Conservation (phyloP, 2,113 vertebrate species). For the Alethe diademata region DNA sequence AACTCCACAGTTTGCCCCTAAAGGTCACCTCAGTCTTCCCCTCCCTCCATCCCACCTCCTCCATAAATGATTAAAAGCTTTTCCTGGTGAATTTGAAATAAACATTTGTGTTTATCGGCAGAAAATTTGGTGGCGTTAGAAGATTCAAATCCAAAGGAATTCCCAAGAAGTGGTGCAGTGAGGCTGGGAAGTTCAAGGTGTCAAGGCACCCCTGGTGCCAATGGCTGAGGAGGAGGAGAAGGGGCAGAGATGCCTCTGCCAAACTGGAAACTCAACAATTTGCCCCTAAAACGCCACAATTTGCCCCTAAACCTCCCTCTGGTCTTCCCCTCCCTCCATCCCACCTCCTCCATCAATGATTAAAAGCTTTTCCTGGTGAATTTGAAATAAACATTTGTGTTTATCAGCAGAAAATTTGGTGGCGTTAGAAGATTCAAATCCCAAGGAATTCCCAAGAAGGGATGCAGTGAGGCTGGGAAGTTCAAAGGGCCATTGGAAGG, state of each 20-base stretch:
- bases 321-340: not conserved
- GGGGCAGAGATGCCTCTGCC: not conserved
- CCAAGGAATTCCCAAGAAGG: not conserved
- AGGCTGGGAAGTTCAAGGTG: not conserved
- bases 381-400: not conserved
- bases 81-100: rapidly evolving
- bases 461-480: not conserved
- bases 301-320: rapidly evolving
- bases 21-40: rapidly evolving
- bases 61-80: not conserved
- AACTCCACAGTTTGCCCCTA: not conserved
- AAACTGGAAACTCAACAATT: not conserved
- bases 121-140: no score
- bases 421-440: not conserved
- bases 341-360: not conserved
- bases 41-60: no score
- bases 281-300: not conserved
- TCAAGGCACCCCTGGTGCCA: rapidly evolving
- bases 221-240: no score
- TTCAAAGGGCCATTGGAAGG: no score
- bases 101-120: not conserved
- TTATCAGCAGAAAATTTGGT: not conserved
- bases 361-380: not conserved
- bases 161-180: no score
- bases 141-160: no score